Base-by-base conservation (phyloP, 2,888 invertebrate species). In the Mimas tiliae region DNA sequence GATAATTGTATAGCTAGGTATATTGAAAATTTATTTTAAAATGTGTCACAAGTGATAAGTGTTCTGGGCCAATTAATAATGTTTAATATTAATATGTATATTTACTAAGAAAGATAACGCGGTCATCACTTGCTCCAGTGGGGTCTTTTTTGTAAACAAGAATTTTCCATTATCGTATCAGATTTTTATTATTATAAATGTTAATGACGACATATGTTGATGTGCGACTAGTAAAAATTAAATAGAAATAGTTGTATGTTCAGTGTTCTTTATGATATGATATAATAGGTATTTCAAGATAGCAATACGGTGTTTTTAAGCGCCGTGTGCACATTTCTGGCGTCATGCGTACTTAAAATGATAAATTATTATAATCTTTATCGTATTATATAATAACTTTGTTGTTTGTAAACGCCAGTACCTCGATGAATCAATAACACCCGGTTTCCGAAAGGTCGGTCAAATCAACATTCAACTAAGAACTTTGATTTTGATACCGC, bases 131-230 rank as follows among this genome's bases (percentile, higher is more conserved):
- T 51, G 48, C 33, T 27, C 48, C 63, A 51, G 63, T 64, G 63
- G 63, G 63, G 63, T 64, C 63, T 51, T 21, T 64, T 50, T 64
- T 14, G 51, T 64, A 51, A 64, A 51, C 38, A 64, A 64, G 51
- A 64, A 50, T 64, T 64, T 64, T 64, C 63, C 63, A 51, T 51
- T 64, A 63, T 51, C 11, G 19, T 55, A 16, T 55, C 9, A 34
- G 34, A 27, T 1, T 27, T 27, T 27, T 27, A 27, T 27, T 27
- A 27, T 27, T 27, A 1, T 27, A 27, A 3, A 3, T 27, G 27
- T 27, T 27, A 27, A 27, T 4, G 27, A 27, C 27, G 27, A 27
- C 27, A 4, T 27, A 4, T 27, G 27, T 4, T 4, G 27, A 27
- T 27, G 42, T 42, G 42, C 7, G 1, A 9, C 4, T 2, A 9